Evolutionary conservation across 2,797 vertebrate species (phyloP).

Genomic region (Aplochiton taeniatus): DNA sequence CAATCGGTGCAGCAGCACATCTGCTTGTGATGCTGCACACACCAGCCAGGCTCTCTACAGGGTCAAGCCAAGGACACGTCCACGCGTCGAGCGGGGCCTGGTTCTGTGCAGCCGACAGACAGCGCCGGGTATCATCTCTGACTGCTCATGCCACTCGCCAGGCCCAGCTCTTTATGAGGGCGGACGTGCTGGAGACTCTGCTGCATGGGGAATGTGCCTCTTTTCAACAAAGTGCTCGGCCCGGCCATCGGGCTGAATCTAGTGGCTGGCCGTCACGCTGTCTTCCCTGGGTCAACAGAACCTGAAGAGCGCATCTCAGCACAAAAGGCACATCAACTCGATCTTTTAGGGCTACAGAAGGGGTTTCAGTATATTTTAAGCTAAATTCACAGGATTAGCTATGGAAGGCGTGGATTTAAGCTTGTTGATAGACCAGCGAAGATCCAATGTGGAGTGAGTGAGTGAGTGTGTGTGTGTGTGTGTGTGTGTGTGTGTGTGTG

Average conservation of each 20-base stretch:
- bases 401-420: too few relatives aligned
- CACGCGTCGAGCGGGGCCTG: constrained; percentile 20
- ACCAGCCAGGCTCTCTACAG: constrained; percentile 48
- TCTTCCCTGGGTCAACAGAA: constrained; percentile 26
- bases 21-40: constrained; percentile 69
- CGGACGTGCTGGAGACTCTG: constrained; percentile 35
- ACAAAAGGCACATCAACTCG: background rate
- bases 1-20: constrained; percentile 55
- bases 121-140: constrained; percentile 51
- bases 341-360: too few relatives aligned
- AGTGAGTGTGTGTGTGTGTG: too few relatives aligned
- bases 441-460: too few relatives aligned
- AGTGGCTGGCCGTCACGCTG: constrained; percentile 27
- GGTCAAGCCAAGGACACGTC: constrained; percentile 65
- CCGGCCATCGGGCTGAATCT: constrained; percentile 10
- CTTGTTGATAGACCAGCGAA: too few relatives aligned
- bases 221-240: constrained; percentile 34
- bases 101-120: constrained; percentile 47
- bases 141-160: constrained; percentile 42
- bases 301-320: background rate
- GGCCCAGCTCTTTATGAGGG: constrained; percentile 35
- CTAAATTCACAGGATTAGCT: too few relatives aligned
- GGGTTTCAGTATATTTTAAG: too few relatives aligned
- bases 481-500: too few relatives aligned
- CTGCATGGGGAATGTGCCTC: constrained; percentile 48